Evolutionary conservation across 1,140 invertebrate species (phyloP), one percentile per base, ranked within the genome.

Genomic region (Drosophila bifasciata): DNA sequence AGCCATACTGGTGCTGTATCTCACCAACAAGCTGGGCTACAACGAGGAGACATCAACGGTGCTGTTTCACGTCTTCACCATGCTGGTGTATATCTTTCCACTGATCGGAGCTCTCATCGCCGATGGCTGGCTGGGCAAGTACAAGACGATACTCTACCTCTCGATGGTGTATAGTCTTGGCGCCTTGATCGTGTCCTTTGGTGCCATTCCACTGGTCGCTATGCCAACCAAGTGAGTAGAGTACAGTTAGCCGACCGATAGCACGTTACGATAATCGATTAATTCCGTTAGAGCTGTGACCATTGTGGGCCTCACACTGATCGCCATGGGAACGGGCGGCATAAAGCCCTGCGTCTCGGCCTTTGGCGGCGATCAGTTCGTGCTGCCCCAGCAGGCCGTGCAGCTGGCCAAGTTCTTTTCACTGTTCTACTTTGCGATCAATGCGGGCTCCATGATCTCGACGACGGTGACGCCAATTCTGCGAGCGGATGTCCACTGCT

Each of bases 311-410:
- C 92, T 98, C 58, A 6, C 57, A 2, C 91, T 98, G 8, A 97
- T 99, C 69, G 97, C 97, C 2, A 62, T 98, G 8, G 97, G 98
- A 1, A 98, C 97, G 0, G 99, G 98, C 1, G 97, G 98, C 0
- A 99, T 99, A 84, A 99, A 99, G 91, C 98, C 99, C 0, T 99
- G 98, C 91, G 98, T 99, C 0, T 95, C 97, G 0, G 96, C 98
- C 0, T 99, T 99, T 92, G 99, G 99, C 17, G 99, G 97, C 1
- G 98, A 99, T 92, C 99, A 99, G 92, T 98, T 98, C 92, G 28
- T 60, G 7, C 16, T 74, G 51, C 70, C 97, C 0, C 94, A 95
- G 80, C 96, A 96, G 92, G 95, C 94, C 79, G 92, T 92, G 63
- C 94, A 97, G 84, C 92, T 98, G 41, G 93, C 94, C 1, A 94